These are phyloP conservation scores for Austrofundulus limnaeus DNA, from an alignment of 2,113 vertebrate genomes.

Conservation along the genomic window DNA sequence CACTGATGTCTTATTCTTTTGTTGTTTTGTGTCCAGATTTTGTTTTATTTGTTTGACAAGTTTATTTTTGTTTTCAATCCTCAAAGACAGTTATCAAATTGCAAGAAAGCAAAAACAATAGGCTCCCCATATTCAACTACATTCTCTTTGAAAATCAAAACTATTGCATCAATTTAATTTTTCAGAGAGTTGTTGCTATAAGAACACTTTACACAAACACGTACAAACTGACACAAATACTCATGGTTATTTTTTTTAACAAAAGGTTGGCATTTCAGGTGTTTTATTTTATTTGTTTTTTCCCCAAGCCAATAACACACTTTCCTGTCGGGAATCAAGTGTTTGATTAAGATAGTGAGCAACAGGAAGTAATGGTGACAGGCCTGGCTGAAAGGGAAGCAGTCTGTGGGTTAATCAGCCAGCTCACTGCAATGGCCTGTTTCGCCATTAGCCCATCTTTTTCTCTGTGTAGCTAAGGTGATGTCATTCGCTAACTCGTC, in stretches of 20 bases:
- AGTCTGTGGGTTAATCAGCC: conserved; percentile 70
- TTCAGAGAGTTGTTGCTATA: conserved; percentile 54
- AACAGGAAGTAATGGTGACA: conserved; percentile 83
- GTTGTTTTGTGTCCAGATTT: conserved; percentile 25
- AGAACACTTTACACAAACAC: conserved; percentile 47
- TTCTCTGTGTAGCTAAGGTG: conserved; percentile 56
- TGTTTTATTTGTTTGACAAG: conserved; percentile 44
- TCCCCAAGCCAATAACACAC: conserved; percentile 54
- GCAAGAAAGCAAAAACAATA: conserved; percentile 30
- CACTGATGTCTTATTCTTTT: neutral
- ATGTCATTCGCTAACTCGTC: conserved; percentile 73
- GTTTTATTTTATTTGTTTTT: conserved; percentile 1
- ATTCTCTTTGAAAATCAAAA: conserved; percentile 68
- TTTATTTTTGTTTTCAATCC: conserved; percentile 60
- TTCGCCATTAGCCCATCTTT: conserved; percentile 62
- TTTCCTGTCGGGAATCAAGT: conserved; percentile 81
- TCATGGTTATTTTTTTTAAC: conserved; percentile 45
- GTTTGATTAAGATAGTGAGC: conserved; percentile 81
- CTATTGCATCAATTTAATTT: conserved; percentile 67
- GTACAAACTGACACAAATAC: conserved; percentile 8
- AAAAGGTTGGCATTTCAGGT: conserved; percentile 15
- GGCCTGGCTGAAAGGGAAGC: conserved; percentile 67
- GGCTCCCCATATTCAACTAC: conserved; percentile 38
- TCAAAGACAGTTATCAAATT: conserved; percentile 39
- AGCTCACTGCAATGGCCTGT: conserved; percentile 42